Evolutionary conservation across 2,888 invertebrate genomes (phyloP), one percentile per base, ranked within the genome.

Genomic region (Margaritifera margaritifera): DNA sequence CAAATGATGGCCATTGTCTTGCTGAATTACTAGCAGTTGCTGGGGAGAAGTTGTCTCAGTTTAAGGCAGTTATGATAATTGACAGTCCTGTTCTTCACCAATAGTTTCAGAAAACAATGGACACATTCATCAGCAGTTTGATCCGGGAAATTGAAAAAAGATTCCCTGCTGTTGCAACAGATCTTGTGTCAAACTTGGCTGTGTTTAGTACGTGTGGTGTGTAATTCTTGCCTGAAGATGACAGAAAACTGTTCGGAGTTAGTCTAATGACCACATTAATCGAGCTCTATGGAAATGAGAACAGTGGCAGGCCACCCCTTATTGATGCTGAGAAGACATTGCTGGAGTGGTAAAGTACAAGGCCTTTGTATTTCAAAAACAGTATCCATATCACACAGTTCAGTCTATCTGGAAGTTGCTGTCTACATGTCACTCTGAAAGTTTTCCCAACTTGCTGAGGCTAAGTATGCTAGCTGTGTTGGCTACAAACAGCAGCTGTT

Each of bases 1-100:
- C 58, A 20, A 58, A 58, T 65, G 58, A 65, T 51, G 27, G 52
- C 15, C n/a, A 62, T 20, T 27, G 22, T 51, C 25, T 65, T 57
- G 25, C 54, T 31, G 58, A 64, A 20, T 64, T 64, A 4, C 22
- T 64, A 58, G n/a, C 64, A 42, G 64, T 57, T 57, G 57, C 65
- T 51, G n/a, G 58, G 50, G 19, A 20, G 52, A 52, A 58, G 58
- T 58, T 65, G 22, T n/a, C 20, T 52, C 11, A 42, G 2, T 59
- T 66, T 50, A 58, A 66, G 18, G 60, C 59, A 66, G 6, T 66
- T 18, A 25, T 20, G 24, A 54, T 66, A n/a, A 20, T 24, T 52
- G 62, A 52, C n/a, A 58, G 22, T 42, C 66, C 51, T 50, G 59
- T 66, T 22, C 54, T 52, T 25, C 42, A 52, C 25, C 25, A 66